These are phyloP conservation scores for Ladona fulva DNA, from an alignment of 1,140 invertebrate species.

Conservation along the genomic window DNA sequence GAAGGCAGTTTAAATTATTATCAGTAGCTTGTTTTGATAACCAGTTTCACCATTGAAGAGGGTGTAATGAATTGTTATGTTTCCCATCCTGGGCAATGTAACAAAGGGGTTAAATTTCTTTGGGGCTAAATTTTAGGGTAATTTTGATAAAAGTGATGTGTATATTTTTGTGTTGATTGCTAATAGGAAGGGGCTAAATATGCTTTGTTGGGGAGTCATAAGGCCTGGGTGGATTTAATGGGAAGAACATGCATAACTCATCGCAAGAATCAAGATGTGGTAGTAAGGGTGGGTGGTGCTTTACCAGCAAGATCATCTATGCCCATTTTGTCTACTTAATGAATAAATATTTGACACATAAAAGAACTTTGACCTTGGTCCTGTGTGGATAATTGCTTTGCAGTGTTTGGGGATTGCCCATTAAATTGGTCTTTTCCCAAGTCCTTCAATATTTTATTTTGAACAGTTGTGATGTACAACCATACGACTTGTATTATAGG, in stretches of 20 bases:
- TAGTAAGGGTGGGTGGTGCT: not conserved
- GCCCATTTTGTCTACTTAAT: too few species aligned
- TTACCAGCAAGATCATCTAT: not conserved
- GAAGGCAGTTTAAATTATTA: too few species aligned
- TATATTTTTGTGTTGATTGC: not conserved
- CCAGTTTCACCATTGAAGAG: too few species aligned
- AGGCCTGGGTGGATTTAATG: slow-evolving; percentile 4
- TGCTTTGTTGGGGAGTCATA: not conserved
- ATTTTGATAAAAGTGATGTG: too few species aligned
- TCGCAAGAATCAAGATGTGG: slow-evolving; percentile 12
- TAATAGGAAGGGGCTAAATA: slow-evolving; percentile 2
- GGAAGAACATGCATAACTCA: slow-evolving; percentile 13
- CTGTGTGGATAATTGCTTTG: not conserved
- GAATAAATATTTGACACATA: not conserved
- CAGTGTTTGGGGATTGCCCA: not conserved
- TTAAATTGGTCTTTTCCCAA: slow-evolving; percentile 2
- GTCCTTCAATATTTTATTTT: not conserved
- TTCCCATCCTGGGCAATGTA: too few species aligned
- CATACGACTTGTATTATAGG: not conserved
- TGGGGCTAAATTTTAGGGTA: too few species aligned
- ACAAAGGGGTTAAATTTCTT: too few species aligned
- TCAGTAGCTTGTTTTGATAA: too few species aligned
- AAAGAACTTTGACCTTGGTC: not conserved
- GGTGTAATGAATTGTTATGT: too few species aligned
- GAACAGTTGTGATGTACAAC: not conserved